A percentile compares a stretch with the other conserved stretches of the same genome.
Conservation (phyloP, 1,140 invertebrate species). For the Samia ricini region DNA sequence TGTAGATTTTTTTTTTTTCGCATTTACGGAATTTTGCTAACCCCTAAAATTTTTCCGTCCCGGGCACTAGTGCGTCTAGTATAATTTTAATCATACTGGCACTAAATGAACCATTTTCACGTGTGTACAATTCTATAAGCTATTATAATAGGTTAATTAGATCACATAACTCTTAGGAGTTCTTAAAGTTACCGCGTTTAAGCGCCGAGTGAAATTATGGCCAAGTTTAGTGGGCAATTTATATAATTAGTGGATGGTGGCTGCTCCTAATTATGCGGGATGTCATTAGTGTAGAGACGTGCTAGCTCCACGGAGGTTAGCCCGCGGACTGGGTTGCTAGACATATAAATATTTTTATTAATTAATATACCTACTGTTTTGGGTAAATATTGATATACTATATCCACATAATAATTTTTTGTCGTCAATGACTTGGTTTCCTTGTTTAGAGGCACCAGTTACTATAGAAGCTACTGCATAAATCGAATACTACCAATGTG, state of each 20-base stretch:
- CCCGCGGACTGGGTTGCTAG: slow-evolving; percentile 16
- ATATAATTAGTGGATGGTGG: slow-evolving; percentile 70
- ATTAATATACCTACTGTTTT: not conserved
- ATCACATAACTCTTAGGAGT: not conserved
- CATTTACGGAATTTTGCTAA: too few relatives aligned
- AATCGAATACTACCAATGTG: too few relatives aligned
- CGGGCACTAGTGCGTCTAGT: not conserved
- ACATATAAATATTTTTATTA: not conserved
- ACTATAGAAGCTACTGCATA: too few relatives aligned
- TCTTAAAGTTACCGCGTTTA: slow-evolving; percentile 22
- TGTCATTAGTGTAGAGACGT: slow-evolving; percentile 66
- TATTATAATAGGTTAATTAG: not conserved
- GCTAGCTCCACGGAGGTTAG: slow-evolving; percentile 29
- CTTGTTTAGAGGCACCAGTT: too few relatives aligned
- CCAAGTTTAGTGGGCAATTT: slow-evolving; percentile 68
- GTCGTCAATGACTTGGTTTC: too few relatives aligned
- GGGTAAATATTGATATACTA: not conserved
- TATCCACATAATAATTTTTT: too few relatives aligned
- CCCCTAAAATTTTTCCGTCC: too few relatives aligned
- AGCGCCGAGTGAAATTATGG: slow-evolving; percentile 55
- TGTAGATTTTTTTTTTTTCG: too few relatives aligned
- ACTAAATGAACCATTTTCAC: not conserved
- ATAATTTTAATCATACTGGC: too few relatives aligned
- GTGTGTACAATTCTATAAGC: not conserved
- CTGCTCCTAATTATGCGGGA: slow-evolving; percentile 69